phyloP scores from a whole-genome alignment of 2,113 vertebrate species.

The Rhinogobius similis region DNA sequence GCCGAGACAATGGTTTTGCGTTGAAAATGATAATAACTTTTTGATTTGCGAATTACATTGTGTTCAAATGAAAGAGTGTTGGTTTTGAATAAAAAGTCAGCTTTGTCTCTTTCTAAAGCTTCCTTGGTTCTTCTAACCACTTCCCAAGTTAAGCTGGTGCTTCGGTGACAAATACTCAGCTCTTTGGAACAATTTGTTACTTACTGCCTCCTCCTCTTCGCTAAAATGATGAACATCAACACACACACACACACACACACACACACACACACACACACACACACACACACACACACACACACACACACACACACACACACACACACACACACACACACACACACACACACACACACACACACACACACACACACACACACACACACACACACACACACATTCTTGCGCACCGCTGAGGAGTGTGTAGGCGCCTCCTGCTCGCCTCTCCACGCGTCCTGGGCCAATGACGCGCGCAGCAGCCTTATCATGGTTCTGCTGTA shows the following conservation, averaged over 20 bases:
- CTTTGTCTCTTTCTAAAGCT: slow-evolving; percentile 13
- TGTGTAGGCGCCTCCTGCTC: slow-evolving; percentile 70
- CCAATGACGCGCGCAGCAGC: slow-evolving; percentile 84
- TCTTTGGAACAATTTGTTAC: slow-evolving; percentile 63
- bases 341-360: slow-evolving; percentile 71
- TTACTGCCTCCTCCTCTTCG: slow-evolving; percentile 30
- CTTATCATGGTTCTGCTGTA: slow-evolving; percentile 75
- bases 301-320: slow-evolving; percentile 71
- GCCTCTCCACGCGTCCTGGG: slow-evolving; percentile 68
- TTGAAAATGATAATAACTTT: background rate
- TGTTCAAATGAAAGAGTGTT: background rate
- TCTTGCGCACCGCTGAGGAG: slow-evolving; percentile 78
- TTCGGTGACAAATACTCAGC: slow-evolving; percentile 33
- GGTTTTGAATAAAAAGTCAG: slow-evolving; percentile 27
- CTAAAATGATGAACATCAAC: slow-evolving; percentile 76
- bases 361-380: slow-evolving; percentile 71
- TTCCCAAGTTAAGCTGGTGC: slow-evolving; percentile 14
- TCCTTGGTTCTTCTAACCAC: background rate
- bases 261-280: slow-evolving; percentile 71
- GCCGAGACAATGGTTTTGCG: background rate
- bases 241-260: slow-evolving; percentile 69
- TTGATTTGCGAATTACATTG: background rate
- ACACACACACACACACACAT: slow-evolving; percentile 77
- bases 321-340: slow-evolving; percentile 71
- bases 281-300: slow-evolving; percentile 71